Base-by-base conservation (phyloP, 1,140 invertebrate species). In the Hirudo medicinalis region DNA sequence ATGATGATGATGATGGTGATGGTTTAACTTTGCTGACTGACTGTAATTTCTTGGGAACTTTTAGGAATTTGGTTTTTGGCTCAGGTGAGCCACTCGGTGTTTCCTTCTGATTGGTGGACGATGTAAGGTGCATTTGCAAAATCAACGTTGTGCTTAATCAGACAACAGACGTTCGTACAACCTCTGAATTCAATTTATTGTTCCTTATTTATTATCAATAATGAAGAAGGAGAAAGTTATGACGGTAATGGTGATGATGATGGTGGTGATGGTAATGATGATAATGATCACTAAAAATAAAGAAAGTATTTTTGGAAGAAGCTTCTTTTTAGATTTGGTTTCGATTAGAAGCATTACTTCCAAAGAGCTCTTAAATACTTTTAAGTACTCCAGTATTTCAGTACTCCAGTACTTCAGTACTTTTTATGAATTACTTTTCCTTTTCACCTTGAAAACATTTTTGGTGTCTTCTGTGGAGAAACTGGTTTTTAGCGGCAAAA, bases 1-100 rank as follows among this genome's bases (percentile, higher is more conserved):
- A 70, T 72, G 71, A 70, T 67, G 71, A 70, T 72, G 67, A 60
- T 9, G 71, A 57, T 69, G 72, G 73, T 73, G 71, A 60, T 72
- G 6, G 32, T 36, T 36, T 36, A 36, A 36, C 32, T 36, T 36
- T 2, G 32, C 2, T 36, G 32, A 36, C 6, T 36, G 2, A 3
- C 32, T 36, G 32, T 36, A 2, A 36, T 6, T 36, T 36, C 2
- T 36, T 36, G 2, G 32, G 6, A 6, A 36, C 32, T 36, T 36
- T 36, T 36, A 3, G 32, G 6, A 6, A 6, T 36, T 36, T 36
- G 32, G 32, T 36, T 36, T 2, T 36, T 36, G 32, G 2, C 2
- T 2, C 32, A 36, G 32, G 32, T 36, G 32, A 36, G 32, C 6
- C 32, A 36, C 32, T 36, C 32, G 6, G 2, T 6, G 2, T 36